Evolutionary conservation across 2,888 invertebrate species (phyloP).

Genomic region (Xylocampa areola): DNA sequence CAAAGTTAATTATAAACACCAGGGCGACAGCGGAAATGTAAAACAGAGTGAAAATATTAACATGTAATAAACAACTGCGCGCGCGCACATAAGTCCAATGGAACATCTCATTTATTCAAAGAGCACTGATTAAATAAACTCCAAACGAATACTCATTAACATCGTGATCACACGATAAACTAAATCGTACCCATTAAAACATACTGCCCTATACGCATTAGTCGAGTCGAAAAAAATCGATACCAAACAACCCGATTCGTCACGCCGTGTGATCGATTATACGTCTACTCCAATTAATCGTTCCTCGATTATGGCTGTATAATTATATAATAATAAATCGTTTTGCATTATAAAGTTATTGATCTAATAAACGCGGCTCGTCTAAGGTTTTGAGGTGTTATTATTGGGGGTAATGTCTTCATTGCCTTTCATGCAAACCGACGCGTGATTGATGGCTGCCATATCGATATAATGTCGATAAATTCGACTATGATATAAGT

Average conservation of each 20-base stretch:
- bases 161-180: conserved; percentile 78
- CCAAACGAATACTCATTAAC: conserved; percentile 76
- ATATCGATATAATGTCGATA: conserved; percentile 73
- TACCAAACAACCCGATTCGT: conserved; percentile 72
- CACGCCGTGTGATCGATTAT: conserved; percentile 79
- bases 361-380: conserved; percentile 82
- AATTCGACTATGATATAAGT: conserved; percentile 68
- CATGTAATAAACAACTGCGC: conserved; percentile 62
- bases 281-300: conserved; percentile 81
- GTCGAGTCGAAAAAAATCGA: conserved; percentile 58
- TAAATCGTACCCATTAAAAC: conserved; percentile 68
- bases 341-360: conserved; percentile 84
- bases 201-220: conserved; percentile 65
- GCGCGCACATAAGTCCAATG: conserved; percentile 63
- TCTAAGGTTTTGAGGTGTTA: conserved; percentile 73
- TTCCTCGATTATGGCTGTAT: conserved; percentile 73
- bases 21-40: conserved; percentile 57
- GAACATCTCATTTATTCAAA: conserved; percentile 74
- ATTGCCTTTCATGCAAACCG: conserved; percentile 72
- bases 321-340: conserved; percentile 82
- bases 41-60: conserved; percentile 57
- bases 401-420: conserved; percentile 81
- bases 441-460: conserved; percentile 70
- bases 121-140: conserved; percentile 70
- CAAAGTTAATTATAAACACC: conserved; percentile 57